Percentiles rank a stretch among this genome's conserved stretches.
Evolutionary conservation across 2,797 vertebrate genomes (phyloP).

Genomic region (Alectoris magna): DNA sequence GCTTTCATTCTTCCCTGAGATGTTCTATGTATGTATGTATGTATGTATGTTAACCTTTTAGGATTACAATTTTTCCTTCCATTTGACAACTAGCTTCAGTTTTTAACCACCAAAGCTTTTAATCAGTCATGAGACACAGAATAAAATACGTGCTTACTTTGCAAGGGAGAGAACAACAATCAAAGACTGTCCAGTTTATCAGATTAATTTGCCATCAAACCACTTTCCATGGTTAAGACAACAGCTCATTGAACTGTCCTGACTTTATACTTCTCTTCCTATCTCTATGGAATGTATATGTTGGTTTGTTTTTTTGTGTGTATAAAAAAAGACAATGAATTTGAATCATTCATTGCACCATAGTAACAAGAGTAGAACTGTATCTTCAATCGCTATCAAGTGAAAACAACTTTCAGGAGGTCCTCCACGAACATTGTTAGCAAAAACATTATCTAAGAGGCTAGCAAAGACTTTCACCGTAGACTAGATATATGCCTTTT

Average conservation of each 20-base stretch:
- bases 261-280: neutral
- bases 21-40: neutral
- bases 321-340: neutral
- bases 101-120: neutral
- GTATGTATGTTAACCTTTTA: neutral
- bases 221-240: neutral
- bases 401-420: neutral
- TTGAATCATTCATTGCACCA: neutral
- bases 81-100: neutral
- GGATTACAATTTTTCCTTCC: neutral
- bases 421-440: neutral
- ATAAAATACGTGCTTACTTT: neutral
- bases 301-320: too few species aligned
- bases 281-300: neutral
- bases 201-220: neutral
- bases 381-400: neutral
- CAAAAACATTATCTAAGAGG: neutral
- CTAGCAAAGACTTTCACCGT: neutral
- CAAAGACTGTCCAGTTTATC: neutral
- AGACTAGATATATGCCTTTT: neutral
- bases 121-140: rapidly evolving
- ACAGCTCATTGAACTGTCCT: neutral
- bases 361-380: neutral
- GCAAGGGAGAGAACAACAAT: neutral
- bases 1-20: neutral